These are phyloP conservation scores for Ammospiza nelsoni DNA, from an alignment of 2,113 vertebrate genomes.

Conservation along the genomic window DNA sequence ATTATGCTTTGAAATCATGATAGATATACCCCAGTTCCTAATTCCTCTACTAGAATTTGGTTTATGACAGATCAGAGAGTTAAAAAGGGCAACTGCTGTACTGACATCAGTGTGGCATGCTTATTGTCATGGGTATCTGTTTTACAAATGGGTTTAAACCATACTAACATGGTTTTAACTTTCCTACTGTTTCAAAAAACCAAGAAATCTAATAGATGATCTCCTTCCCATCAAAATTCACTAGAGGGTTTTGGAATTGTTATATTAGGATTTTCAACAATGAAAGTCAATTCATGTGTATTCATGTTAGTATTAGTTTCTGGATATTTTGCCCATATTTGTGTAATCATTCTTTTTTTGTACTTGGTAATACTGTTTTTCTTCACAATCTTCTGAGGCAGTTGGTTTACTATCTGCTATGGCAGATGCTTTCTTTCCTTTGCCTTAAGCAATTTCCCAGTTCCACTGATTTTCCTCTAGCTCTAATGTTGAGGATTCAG, in stretches of 20 bases:
- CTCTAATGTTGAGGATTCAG: not conserved
- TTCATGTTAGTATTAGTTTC: not conserved
- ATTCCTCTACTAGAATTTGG: not conserved
- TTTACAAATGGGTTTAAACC: not conserved
- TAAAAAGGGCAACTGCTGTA: not conserved
- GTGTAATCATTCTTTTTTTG: not conserved
- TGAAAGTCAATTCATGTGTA: not conserved
- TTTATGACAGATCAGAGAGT: not conserved
- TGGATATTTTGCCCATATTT: not conserved
- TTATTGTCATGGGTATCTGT: not conserved
- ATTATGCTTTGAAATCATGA: not conserved
- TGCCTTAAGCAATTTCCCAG: not conserved
- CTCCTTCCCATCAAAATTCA: not conserved
- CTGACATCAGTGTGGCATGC: not conserved
- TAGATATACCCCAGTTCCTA: not conserved
- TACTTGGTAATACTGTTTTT: not conserved
- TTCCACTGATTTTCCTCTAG: not conserved
- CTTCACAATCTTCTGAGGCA: not conserved
- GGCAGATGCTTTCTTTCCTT: too few species aligned
- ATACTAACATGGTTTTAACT: not conserved
- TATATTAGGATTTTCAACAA: not conserved
- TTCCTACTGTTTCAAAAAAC: not conserved
- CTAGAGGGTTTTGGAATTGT: not conserved
- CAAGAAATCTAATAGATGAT: not conserved
- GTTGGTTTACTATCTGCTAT: not conserved